Evolutionary conservation across 2,797 vertebrate genomes (phyloP), one percentile per base, ranked within the genome.

Genomic region (Echeneis naucrates): DNA sequence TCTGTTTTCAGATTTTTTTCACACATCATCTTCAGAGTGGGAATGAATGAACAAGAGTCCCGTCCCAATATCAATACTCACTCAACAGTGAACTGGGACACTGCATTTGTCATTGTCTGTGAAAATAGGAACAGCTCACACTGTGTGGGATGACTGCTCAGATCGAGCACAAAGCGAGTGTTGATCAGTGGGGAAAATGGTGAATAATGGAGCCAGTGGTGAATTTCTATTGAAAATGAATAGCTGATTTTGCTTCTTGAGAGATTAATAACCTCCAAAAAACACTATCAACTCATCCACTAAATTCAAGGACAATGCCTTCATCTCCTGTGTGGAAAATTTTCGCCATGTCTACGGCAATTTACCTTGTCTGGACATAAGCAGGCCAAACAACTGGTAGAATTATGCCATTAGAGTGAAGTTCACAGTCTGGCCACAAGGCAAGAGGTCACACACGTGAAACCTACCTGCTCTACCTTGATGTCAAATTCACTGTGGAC

Each of bases 401-500:
- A 66, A 14, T 52, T 11, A 72, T 51, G 48, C 19, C 0, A 10
- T 47, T 19, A 16, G 37, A 19, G 12, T 38, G n/a, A 57, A 27
- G 57, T 32, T 52, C 37, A 51, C 27, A 61, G n/a, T 53, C 26
- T 73, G n/a, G 9, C 50, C 8, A 47, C 12, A n/a, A 2, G 1
- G 24, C 11, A 57, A 44, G 54, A 8, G 30, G 12, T 16, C 2
- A 12, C 38, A 38, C 3, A 19, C 51, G 26, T 59, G 40, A 51
- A 69, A 84, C 93, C 78, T 79, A 97, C 96, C 95, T 97, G 96
- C 85, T 97, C 96, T 42, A 97, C 94, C 87, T 95, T 96, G 85
- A 97, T 95, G 90, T 97, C 96, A 88, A 92, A 95, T 90, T 97
- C 96, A 57, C 95, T 95, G 17, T 96, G 94, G 84, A 96, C 93